Percentiles rank a stretch among this genome's conserved stretches.
Evolutionary conservation across 2,888 invertebrate species (phyloP).

Genomic region (Aleiodes alternator): DNA sequence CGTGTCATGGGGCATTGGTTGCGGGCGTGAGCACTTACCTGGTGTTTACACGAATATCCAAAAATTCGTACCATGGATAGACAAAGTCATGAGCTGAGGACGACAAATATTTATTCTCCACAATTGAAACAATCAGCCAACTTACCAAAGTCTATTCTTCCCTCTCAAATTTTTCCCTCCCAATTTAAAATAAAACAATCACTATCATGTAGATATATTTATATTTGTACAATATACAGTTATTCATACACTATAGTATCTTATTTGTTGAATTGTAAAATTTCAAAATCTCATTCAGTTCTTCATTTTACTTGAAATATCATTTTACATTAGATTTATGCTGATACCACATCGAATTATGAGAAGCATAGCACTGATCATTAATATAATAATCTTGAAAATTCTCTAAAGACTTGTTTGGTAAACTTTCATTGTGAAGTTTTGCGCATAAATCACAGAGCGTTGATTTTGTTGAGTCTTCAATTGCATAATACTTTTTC

Average conservation of each 20-base stretch:
- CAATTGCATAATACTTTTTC: too few relatives aligned
- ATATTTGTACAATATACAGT: conserved; percentile 34
- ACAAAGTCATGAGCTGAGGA: conserved; percentile 84
- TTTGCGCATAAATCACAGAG: too few relatives aligned
- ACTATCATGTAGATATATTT: conserved; percentile 45
- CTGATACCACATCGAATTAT: too few relatives aligned
- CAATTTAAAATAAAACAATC: not conserved
- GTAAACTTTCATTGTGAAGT: too few relatives aligned
- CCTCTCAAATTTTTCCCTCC: conserved; percentile 22
- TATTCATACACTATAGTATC: conserved; percentile 4
- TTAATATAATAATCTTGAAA: too few relatives aligned
- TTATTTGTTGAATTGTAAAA: conserved; percentile 14
- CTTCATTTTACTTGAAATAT: not conserved
- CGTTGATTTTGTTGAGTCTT: too few relatives aligned
- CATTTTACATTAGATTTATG: too few relatives aligned
- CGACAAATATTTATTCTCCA: conserved; percentile 26
- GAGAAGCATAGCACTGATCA: too few relatives aligned
- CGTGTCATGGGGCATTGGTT: conserved; percentile 95
- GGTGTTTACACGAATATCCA: conserved; percentile 96
- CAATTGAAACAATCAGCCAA: conserved; percentile 33
- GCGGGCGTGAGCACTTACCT: conserved; percentile 91
- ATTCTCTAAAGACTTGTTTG: too few relatives aligned
- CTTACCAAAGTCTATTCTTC: conserved; percentile 57
- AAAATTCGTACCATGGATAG: conserved; percentile 94
- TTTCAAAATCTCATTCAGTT: not conserved